Base-by-base conservation (phyloP, 2,113 vertebrate species). In the Pavo muticus region DNA sequence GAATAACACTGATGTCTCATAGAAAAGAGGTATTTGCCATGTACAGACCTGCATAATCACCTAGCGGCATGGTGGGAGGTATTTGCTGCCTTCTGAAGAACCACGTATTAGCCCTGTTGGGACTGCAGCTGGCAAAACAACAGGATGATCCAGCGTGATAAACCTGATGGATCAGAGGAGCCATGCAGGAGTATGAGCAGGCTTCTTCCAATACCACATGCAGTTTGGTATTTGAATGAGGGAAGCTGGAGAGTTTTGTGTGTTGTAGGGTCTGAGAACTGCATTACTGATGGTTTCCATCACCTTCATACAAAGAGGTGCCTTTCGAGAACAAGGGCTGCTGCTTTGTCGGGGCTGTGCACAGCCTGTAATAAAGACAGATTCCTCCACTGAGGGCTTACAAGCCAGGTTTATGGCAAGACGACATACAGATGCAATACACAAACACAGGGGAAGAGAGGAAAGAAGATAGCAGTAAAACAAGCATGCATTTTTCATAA, bases 281-380 rank as follows among this genome's bases (percentile, higher is more conserved):
- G 10, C 5, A 1, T 10, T 42, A 21, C 6, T 20, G 73, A 60
- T 18, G 44, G 45, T 16, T 45, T 65, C 11, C 23, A 25, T 24
- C 60, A 42, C 14, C 60, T 80, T 20, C 1, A 0, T 21, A 21
- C 18, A 29, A 42, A 78, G 70, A 82, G 6, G 0, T 0, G 12
- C 17, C 32, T 68, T 9, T 61, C 32, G 25, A 87, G 35, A 93
- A 2, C 65, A 83, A 63, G 65, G 39, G 16, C 39, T 1, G 0
- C 27, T 0, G 0, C 81, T 19, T 10, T 0, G 0, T 59, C 60
- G 29, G 50, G 39, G 21, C 21, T 48, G 30, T 0, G 1, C 1
- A 0, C 23, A 13, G 29, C 6, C 0, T 0, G 0, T 24, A 37
- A 90, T 61, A 73, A 77, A 50, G 45, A 80, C 0, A 0, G 32